Evolutionary conservation across 2,113 vertebrate species (phyloP).

Genomic region (Addax nasomaculatus): DNA sequence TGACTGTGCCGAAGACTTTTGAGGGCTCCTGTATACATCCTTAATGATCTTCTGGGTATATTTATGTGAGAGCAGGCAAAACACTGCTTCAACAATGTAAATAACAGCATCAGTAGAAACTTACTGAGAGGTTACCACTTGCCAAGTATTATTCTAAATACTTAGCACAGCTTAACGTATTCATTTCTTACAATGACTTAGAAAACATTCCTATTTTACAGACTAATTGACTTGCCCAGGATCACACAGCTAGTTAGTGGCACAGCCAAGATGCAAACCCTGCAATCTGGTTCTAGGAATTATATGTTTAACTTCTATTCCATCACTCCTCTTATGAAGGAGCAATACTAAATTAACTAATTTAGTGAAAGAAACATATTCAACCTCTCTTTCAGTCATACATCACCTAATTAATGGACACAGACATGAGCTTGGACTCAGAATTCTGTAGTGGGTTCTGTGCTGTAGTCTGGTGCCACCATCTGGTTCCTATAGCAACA

Average conservation of each 20-base stretch:
- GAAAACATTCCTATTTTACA: not conserved
- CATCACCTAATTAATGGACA: not conserved
- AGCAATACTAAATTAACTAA: not conserved
- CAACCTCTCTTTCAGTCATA: not conserved
- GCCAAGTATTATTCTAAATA: not conserved
- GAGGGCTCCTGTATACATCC: not conserved
- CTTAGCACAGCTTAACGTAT: not conserved
- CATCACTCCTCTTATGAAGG: not conserved
- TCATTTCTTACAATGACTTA: not conserved
- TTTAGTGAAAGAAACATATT: not conserved
- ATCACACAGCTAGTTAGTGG: not conserved
- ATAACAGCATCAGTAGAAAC: not conserved
- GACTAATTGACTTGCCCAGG: not conserved
- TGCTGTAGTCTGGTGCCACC: not conserved
- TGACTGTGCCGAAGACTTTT: not conserved
- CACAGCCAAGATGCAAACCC: not conserved
- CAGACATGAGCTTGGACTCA: not conserved
- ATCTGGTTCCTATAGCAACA: not conserved
- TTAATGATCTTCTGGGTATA: not conserved
- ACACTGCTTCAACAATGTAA: not conserved
- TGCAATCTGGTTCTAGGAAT: not conserved
- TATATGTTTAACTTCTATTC: not conserved
- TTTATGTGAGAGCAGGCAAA: not conserved
- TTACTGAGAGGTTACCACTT: not conserved
- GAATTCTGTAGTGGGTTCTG: not conserved